Evolutionary conservation across 2,888 invertebrate species (phyloP).

Genomic region (Aleiodes testaceus): DNA sequence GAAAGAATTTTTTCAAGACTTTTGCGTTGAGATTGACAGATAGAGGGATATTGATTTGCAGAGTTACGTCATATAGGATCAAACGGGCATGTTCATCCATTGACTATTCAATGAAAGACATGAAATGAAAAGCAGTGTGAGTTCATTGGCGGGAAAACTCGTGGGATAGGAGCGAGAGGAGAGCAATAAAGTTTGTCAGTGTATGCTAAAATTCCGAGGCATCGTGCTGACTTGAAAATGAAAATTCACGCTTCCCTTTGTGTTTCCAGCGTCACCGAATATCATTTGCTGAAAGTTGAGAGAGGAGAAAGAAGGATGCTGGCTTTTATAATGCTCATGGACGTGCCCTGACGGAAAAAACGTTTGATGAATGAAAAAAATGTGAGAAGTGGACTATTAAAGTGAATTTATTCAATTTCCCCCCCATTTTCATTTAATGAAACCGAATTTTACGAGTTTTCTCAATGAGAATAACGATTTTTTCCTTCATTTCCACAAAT

Average conservation of each 20-base stretch:
- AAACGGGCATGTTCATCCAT: conserved; percentile 20
- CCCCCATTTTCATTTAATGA: background rate
- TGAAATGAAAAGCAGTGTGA: conserved; percentile 2
- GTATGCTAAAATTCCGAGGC: conserved; percentile 16
- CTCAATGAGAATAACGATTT: background rate
- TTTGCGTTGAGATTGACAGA: no score
- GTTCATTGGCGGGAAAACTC: conserved; percentile 1
- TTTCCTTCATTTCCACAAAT: background rate
- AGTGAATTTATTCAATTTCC: background rate
- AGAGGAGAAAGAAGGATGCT: background rate
- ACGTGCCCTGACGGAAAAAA: conserved; percentile 10
- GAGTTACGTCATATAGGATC: conserved; percentile 7
- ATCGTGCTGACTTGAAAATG: conserved; percentile 15
- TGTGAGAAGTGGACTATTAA: conserved; percentile 25
- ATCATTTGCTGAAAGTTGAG: conserved; percentile 5
- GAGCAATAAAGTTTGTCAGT: conserved; percentile 9
- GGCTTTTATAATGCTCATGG: conserved; percentile 16
- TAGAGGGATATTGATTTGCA: no score
- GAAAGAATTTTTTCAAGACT: no score
- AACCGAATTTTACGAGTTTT: background rate
- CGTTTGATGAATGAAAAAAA: conserved; percentile 9
- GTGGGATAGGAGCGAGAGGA: background rate
- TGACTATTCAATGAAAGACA: conserved; percentile 29
- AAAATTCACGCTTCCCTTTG: conserved; percentile 28
- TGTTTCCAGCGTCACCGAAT: conserved; percentile 18